A percentile compares a stretch with the other conserved stretches of the same genome.
Evolutionary conservation across 2,888 invertebrate genomes (phyloP).

Genomic region (Tuta absoluta): DNA sequence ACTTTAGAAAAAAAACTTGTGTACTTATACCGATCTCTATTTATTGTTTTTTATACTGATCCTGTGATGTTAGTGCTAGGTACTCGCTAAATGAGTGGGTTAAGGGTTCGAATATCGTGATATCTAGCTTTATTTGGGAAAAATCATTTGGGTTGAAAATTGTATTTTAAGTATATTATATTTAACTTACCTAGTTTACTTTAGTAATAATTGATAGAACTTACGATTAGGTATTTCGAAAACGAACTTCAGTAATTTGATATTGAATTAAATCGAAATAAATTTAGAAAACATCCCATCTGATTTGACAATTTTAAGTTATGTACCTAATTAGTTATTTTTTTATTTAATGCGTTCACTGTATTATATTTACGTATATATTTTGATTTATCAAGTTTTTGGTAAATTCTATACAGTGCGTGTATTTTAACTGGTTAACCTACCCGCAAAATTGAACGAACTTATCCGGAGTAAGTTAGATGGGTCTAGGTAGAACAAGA

Average conservation of each 20-base stretch:
- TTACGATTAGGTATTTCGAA: not conserved
- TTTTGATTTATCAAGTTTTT: too few relatives aligned
- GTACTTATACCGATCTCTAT: not conserved
- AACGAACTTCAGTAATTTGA: not conserved
- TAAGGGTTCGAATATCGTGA: constrained; percentile 23
- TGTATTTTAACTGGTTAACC: too few relatives aligned
- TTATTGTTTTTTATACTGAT: not conserved
- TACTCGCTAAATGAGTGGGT: constrained; percentile 38
- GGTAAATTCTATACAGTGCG: too few relatives aligned
- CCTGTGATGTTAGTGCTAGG: constrained; percentile 59
- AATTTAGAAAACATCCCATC: not conserved
- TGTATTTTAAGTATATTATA: not conserved
- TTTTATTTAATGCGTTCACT: too few relatives aligned
- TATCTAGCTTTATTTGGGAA: constrained; percentile 9
- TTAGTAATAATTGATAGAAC: not conserved
- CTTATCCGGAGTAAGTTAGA: too few relatives aligned
- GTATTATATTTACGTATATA: too few relatives aligned
- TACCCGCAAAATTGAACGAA: too few relatives aligned
- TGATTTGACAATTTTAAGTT: too few relatives aligned
- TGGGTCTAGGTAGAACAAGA: too few relatives aligned
- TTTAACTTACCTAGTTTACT: not conserved
- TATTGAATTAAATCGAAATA: not conserved
- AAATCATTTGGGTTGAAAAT: not conserved
- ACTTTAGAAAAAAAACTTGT: too few relatives aligned
- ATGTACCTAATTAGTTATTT: too few relatives aligned